Evolutionary conservation across 2,888 invertebrate species (phyloP), one percentile per base, ranked within the genome.

Genomic region (Apamea sordens): DNA sequence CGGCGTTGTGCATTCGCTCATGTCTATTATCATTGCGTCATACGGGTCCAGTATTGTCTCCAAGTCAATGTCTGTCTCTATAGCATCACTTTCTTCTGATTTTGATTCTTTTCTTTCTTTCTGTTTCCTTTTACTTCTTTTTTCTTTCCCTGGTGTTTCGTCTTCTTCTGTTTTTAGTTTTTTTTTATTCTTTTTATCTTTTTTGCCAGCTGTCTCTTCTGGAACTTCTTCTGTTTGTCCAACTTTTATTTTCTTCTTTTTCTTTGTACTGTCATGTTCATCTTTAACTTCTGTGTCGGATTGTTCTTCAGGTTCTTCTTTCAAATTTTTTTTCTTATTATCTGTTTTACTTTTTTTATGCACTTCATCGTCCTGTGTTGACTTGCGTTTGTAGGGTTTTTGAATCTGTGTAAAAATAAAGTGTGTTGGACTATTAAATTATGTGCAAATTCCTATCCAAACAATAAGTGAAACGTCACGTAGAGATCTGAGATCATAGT

Each of bases 11-110:
- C 96, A 96, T 74, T 94, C 93, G 0, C 94, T 91, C 63, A 95
- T 83, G 77, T 97, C 95, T 59, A 96, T 82, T 0, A 96, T 89
- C 0, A 89, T 88, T 65, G 92, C 80, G 61, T 96, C 96, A 82
- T 94, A 91, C 0, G 94, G 93, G 0, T 92, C 92, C 0, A 96
- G 74, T 10, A 92, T 63, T 61, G 94, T 87, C 28, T 93, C 94
- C 18, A 94, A 94, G 76, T 95, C 94, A 21, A 94, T 79, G 44
- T 96, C 95, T 36, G 94, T 94, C 71, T 96, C 95, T 79, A 95
- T 95, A 0, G 92, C 93, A 65, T 96, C 95, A 76, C 95, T 96
- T 74, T 95, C 94, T 88, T 94, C 94, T 73, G 79, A 76, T 85
- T 84, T 76, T 65, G 44, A 73, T 80, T 85, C 61, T 75, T 80